Percentiles rank a stretch among this genome's conserved stretches.
These are phyloP conservation scores for Chironomus tentans DNA, from an alignment of 2,888 invertebrate species.

Conservation along the genomic window DNA sequence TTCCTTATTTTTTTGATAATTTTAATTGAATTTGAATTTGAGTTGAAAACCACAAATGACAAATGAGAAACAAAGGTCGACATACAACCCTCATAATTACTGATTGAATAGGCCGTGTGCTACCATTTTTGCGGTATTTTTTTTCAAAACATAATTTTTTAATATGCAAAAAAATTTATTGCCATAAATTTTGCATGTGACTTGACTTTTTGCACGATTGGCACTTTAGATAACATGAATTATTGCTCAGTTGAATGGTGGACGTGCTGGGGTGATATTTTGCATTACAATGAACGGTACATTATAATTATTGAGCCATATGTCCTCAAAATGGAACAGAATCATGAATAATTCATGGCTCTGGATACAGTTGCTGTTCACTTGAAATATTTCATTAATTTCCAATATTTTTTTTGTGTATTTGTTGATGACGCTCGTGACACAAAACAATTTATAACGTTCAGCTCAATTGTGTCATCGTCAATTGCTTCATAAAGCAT, in stretches of 20 bases:
- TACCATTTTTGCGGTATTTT: constrained; percentile 2
- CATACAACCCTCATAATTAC: neutral
- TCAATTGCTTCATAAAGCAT: neutral
- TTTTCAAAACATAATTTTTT: neutral
- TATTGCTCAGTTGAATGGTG: neutral
- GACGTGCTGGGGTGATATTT: neutral
- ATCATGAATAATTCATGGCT: neutral
- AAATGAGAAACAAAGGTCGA: neutral
- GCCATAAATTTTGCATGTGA: neutral
- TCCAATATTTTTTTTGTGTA: neutral
- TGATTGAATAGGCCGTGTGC: neutral
- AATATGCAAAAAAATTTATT: neutral
- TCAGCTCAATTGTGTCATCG: neutral
- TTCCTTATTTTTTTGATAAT: neutral
- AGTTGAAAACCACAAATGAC: neutral
- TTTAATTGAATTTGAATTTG: neutral
- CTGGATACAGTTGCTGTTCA: neutral
- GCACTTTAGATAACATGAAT: neutral
- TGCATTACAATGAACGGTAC: neutral
- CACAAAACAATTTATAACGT: constrained; percentile 1
- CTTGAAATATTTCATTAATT: neutral
- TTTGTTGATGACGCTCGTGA: neutral
- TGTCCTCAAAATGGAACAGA: neutral
- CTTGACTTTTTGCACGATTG: neutral
- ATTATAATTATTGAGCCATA: neutral